Conservation (phyloP, 2,888 invertebrate species). For the Rhagonycha fulva region DNA sequence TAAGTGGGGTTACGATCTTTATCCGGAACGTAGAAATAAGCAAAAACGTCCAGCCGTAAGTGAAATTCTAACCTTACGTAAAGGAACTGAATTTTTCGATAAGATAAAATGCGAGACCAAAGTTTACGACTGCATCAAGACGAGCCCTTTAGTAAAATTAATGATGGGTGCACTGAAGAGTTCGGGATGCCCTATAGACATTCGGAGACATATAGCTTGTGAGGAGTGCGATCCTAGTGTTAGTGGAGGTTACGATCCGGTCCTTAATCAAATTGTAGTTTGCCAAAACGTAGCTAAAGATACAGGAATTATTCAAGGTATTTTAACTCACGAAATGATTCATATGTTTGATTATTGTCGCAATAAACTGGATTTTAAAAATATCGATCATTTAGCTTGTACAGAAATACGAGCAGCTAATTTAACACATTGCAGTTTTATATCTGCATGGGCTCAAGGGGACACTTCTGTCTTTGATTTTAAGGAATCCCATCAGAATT, state of each 20-base stretch:
- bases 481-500: constrained; percentile 80
- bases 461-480: constrained; percentile 74
- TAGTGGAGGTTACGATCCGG: constrained; percentile 89
- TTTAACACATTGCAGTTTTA: constrained; percentile 87
- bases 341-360: constrained; percentile 96
- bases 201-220: constrained; percentile 88
- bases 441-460: constrained; percentile 79
- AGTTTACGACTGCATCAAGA: constrained; percentile 74
- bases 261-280: constrained; percentile 84
- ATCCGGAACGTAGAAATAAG: constrained; percentile 81
- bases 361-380: constrained; percentile 85
- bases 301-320: constrained; percentile 74
- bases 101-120: constrained; percentile 81
- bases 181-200: constrained; percentile 80
- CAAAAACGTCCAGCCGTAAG: constrained; percentile 57
- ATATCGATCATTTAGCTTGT: constrained; percentile 91
- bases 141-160: constrained; percentile 80
- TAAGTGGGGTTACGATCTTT: constrained; percentile 78
- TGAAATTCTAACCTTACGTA: constrained; percentile 64
- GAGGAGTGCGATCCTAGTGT: constrained; percentile 85
- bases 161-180: constrained; percentile 84
- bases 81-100: constrained; percentile 71
- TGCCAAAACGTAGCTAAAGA: constrained; percentile 83
- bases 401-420: constrained; percentile 95
- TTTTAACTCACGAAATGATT: constrained; percentile 89